Evolutionary conservation across 2,797 vertebrate genomes (phyloP).

Genomic region (Coregonus sp.): DNA sequence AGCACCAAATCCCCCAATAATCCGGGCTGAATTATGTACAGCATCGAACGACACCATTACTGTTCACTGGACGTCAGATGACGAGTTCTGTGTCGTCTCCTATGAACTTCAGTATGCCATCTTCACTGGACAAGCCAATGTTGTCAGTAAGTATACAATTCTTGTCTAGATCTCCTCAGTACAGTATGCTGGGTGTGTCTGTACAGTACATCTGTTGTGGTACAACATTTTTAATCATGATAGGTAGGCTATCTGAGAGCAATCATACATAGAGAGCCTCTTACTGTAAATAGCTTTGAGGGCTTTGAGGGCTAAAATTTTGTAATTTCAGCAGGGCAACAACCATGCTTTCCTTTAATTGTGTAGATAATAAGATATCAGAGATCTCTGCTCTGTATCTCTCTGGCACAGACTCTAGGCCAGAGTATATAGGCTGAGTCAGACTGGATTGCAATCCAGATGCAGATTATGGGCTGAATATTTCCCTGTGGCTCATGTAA

Average conservation of each 20-base stretch:
- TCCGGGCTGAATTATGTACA: constrained; percentile 96
- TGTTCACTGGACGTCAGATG: constrained; percentile 96
- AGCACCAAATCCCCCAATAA: constrained; percentile 93
- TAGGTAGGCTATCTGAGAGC: constrained; percentile 36
- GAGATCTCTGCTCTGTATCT: constrained; percentile 28
- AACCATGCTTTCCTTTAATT: constrained; percentile 18
- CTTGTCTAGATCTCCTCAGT: neutral
- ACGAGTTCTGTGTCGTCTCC: constrained; percentile 95
- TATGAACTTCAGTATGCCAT: constrained; percentile 98
- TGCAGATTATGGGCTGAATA: constrained; percentile 33
- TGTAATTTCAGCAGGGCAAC: constrained; percentile 24
- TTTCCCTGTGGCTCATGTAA: constrained; percentile 40
- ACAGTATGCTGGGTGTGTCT: neutral
- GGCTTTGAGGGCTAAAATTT: neutral
- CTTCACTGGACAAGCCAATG: constrained; percentile 93
- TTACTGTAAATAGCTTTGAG: constrained; percentile 30
- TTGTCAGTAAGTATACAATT: constrained; percentile 89
- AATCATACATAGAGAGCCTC: constrained; percentile 25
- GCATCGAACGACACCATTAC: constrained; percentile 98
- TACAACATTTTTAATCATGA: constrained; percentile 24
- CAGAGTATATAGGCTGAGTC: constrained; percentile 34
- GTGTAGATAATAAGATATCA: constrained; percentile 46
- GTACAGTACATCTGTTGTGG: constrained; percentile 20
- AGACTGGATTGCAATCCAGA: constrained; percentile 44
- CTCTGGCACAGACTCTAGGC: constrained; percentile 8